Percentiles rank a stretch among this genome's conserved stretches.
Evolutionary conservation across 2,888 invertebrate species (phyloP).

Genomic region (Xylota sylvarum): DNA sequence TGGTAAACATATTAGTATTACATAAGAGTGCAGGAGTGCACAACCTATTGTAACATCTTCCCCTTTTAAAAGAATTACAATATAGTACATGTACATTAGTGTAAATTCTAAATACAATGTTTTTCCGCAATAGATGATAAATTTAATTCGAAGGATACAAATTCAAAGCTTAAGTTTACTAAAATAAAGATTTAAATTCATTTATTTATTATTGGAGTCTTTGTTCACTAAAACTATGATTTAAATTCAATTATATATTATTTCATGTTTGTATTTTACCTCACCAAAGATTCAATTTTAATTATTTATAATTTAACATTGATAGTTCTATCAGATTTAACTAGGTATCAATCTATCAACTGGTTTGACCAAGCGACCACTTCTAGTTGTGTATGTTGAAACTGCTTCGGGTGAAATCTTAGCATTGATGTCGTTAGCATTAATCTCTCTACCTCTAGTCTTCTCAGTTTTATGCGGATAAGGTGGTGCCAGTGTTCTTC

Average conservation of each 20-base stretch:
- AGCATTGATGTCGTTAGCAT: not conserved
- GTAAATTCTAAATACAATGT: conserved; percentile 3
- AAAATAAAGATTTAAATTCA: too few species aligned
- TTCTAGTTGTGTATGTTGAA: conserved; percentile 2
- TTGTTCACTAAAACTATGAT: not conserved
- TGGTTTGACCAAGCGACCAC: conserved; percentile 1
- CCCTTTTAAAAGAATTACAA: not conserved
- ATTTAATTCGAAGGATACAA: conserved; percentile 62
- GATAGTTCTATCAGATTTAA: conserved; percentile 4
- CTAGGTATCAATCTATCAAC: not conserved
- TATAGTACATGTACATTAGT: not conserved
- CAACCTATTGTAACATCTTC: not conserved
- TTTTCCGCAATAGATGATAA: not conserved
- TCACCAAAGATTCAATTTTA: not conserved
- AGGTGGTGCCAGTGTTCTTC: not conserved
- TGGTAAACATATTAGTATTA: too few species aligned
- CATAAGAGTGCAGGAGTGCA: too few species aligned
- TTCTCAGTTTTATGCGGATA: not conserved
- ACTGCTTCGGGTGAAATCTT: conserved; percentile 7
- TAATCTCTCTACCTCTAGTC: not conserved
- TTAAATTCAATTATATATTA: not conserved
- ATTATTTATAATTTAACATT: not conserved
- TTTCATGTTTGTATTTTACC: not conserved
- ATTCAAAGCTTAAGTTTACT: conserved; percentile 48
- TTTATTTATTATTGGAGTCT: too few species aligned